Percentiles rank a stretch among this genome's conserved stretches.
These are phyloP conservation scores for Drosophila neocordata DNA, from an alignment of 1,140 invertebrate genomes.

Conservation along the genomic window DNA sequence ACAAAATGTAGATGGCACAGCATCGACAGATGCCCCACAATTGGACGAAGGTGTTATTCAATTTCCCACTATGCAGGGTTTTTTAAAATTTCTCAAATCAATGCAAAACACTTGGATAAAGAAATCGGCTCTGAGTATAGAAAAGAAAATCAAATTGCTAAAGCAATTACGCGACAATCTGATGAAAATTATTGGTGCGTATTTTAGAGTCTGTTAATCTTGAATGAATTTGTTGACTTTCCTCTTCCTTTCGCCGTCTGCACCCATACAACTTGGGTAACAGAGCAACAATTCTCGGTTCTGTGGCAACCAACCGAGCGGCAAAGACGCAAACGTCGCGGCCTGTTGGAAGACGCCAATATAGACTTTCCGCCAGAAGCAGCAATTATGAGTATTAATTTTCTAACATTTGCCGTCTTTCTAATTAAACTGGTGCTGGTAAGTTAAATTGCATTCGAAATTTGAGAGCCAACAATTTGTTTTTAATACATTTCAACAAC, in stretches of 20 bases:
- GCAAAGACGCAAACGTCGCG: constrained; percentile 58
- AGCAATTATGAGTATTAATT: constrained; percentile 90
- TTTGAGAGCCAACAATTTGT: neutral
- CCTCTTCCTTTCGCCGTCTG: neutral
- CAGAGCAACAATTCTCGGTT: constrained; percentile 67
- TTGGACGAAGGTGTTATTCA: constrained; percentile 31
- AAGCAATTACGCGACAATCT: constrained; percentile 84
- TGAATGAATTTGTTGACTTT: constrained; percentile 1
- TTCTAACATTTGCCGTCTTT: constrained; percentile 92
- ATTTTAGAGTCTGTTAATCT: constrained; percentile 9
- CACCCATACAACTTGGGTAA: neutral
- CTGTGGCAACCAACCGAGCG: constrained; percentile 68
- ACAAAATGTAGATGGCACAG: constrained; percentile 26
- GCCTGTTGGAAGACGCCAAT: constrained; percentile 83
- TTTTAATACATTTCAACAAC: neutral
- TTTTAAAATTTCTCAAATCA: constrained; percentile 83
- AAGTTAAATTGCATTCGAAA: constrained; percentile 52
- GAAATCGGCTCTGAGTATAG: constrained; percentile 83
- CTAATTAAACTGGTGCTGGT: constrained; percentile 92
- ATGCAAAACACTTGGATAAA: constrained; percentile 84
- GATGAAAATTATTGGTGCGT: constrained; percentile 85
- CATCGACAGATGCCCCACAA: constrained; percentile 1
- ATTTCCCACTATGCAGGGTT: constrained; percentile 66
- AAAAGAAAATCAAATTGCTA: constrained; percentile 85
- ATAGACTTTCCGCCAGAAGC: constrained; percentile 91